A percentile compares a stretch with the other conserved stretches of the same genome.
Conservation (phyloP, 2,113 vertebrate species). For the Herpailurus yagouaroundi region DNA sequence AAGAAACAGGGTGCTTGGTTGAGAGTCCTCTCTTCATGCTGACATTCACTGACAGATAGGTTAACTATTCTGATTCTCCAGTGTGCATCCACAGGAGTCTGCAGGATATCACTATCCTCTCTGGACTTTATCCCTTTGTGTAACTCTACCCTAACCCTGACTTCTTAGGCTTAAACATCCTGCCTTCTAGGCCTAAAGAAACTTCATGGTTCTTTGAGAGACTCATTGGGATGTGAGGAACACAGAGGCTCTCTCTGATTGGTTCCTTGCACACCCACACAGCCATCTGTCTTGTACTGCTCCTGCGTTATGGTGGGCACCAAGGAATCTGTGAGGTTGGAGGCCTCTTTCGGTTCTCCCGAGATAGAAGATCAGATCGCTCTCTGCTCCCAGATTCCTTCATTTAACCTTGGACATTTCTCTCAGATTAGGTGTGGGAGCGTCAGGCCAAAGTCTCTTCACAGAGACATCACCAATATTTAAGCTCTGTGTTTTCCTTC, state of each 20-base stretch:
- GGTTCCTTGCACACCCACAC: not conserved
- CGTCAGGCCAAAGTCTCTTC: not conserved
- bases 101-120: not conserved
- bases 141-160: not conserved
- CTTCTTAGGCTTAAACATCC: not conserved
- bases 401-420: not conserved
- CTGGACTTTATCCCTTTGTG: not conserved
- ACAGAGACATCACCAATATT: not conserved
- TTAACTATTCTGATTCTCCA: not conserved
- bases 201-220: not conserved
- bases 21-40: not conserved
- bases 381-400: not conserved
- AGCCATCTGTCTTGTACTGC: not conserved
- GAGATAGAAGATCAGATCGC: not conserved
- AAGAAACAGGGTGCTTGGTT: not conserved
- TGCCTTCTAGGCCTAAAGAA: not conserved
- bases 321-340: not conserved
- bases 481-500: not conserved
- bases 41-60: not conserved
- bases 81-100: not conserved
- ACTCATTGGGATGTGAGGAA: not conserved
- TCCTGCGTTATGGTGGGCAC: not conserved
- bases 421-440: not conserved
- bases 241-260: not conserved
- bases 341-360: not conserved